Percentiles rank a stretch among this genome's conserved stretches.
Conservation (phyloP, 2,888 invertebrate species). For the Ophion ventricosus region DNA sequence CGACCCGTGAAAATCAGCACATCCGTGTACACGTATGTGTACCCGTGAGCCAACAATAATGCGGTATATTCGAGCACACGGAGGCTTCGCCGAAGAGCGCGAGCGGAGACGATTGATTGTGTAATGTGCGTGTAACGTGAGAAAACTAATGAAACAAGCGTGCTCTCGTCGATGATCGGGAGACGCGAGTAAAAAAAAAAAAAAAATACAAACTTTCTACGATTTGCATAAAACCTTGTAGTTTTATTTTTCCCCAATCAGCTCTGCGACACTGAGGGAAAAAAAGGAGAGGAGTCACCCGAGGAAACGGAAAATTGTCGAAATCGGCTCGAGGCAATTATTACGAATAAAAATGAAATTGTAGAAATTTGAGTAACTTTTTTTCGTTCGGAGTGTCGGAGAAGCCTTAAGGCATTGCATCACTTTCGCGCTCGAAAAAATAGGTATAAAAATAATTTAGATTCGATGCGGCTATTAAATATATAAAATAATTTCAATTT, state of each 20-base stretch:
- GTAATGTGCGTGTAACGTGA: constrained; percentile 62
- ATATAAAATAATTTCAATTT: too few relatives aligned
- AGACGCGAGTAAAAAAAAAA: constrained; percentile 54
- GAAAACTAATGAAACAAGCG: constrained; percentile 57
- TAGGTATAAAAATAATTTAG: too few relatives aligned
- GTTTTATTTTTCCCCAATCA: constrained; percentile 52
- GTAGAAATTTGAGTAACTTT: background rate
- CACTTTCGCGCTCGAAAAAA: too few relatives aligned
- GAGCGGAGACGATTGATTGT: constrained; percentile 42
- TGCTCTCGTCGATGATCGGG: constrained; percentile 56
- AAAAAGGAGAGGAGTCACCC: background rate
- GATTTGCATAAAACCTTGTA: constrained; percentile 66
- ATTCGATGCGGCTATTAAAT: too few relatives aligned
- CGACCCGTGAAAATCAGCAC: constrained; percentile 9
- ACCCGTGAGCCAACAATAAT: constrained; percentile 22
- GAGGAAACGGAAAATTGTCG: background rate
- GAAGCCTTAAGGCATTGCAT: too few relatives aligned
- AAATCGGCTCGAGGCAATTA: too few relatives aligned
- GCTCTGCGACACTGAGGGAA: background rate
- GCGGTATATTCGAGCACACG: constrained; percentile 10
- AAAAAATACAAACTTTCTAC: constrained; percentile 65
- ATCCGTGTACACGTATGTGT: constrained; percentile 2
- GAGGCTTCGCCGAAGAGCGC: constrained; percentile 7
- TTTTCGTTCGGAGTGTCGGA: background rate
- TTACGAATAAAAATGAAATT: background rate